A percentile compares a stretch with the other conserved stretches of the same genome.
Conservation (phyloP, 2,888 invertebrate genomes). For the Leptodirus hochenwartii region DNA sequence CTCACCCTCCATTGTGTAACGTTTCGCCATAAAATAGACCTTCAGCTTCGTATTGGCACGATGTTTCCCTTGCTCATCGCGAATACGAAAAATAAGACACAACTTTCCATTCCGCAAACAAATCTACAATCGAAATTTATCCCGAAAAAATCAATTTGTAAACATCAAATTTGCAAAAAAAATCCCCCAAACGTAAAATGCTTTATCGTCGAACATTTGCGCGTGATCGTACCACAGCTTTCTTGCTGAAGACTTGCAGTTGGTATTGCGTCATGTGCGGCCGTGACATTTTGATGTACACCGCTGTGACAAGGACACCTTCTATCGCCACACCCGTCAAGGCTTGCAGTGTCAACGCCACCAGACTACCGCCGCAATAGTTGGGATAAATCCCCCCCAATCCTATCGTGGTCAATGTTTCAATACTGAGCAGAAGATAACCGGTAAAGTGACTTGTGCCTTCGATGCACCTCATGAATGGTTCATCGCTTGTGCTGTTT, state of each 20-base stretch:
- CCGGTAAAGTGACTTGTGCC: constrained; percentile 19
- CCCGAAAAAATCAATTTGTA: too few relatives aligned
- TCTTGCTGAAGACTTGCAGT: constrained; percentile 46
- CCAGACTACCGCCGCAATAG: constrained; percentile 18
- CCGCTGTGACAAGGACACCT: constrained; percentile 27
- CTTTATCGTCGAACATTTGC: not conserved
- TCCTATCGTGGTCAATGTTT: constrained; percentile 22
- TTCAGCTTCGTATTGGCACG: constrained; percentile 43
- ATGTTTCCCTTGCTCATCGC: constrained; percentile 45
- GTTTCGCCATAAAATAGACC: constrained; percentile 38
- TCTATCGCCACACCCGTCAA: constrained; percentile 20
- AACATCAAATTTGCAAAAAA: constrained; percentile 4
- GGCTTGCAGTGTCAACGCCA: constrained; percentile 17
- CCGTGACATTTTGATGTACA: constrained; percentile 53
- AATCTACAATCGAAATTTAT: constrained; percentile 17
- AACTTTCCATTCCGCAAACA: constrained; percentile 35
- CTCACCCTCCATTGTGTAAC: constrained; percentile 43
- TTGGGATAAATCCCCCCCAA: constrained; percentile 21
- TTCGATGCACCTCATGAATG: constrained; percentile 17
- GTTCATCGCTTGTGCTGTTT: constrained; percentile 6
- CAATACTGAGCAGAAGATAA: constrained; percentile 21
- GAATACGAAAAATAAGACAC: constrained; percentile 62
- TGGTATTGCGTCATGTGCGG: constrained; percentile 26
- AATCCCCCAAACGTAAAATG: not conserved
- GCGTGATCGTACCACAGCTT: constrained; percentile 37